Evolutionary conservation across 2,113 vertebrate species (phyloP), one percentile per base, ranked within the genome.

Genomic region (Probosciger aterrimus): DNA sequence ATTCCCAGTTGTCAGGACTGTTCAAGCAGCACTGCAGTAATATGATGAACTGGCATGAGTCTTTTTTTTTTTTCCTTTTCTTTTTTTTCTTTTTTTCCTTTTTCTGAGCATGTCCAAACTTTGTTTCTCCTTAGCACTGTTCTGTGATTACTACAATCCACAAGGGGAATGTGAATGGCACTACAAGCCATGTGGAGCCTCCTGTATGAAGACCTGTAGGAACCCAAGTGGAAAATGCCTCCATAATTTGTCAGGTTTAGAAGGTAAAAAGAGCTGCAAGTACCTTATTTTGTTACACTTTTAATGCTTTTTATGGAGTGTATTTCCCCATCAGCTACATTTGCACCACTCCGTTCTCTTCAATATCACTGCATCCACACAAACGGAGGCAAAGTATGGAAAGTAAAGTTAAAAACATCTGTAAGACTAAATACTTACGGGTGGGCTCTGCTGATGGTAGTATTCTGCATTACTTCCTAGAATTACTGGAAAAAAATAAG

Each of bases 131-230:
- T 83, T 87, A 98, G 98, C 98, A 30, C 37, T 98, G 62, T 98
- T 98, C 82, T 98, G 98, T 86, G 97, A 98, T 63, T 98, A 97
- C 77, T 98, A 98, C 84, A 98, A 98, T 81, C 91, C 76, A 35
- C 74, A 97, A 44, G 96, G 95, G 25, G 95, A 97, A 73, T 98
- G 98, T 55, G 96, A 97, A 77, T 98, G 98, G 98, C 98, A 98
- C 76, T 98, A 98, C 63, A 98, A 97, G 55, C 95, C 98, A 52
- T 98, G 98, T 69, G 98, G 98, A 77, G 93, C 96, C 20, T 95
- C 96, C 49, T 98, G 98, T 64, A 93, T 98, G 95, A 97, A 97
- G 93, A 98, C 98, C 24, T 98, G 98, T 80, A 96, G 84, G 78
- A 98, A 98, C 41, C 98, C 97, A 55, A 95, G 94, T 69, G 97